Percentiles rank a stretch among this genome's conserved stretches.
Evolutionary conservation across 2,113 vertebrate species (phyloP).

Genomic region (Petaurus breviceps): DNA sequence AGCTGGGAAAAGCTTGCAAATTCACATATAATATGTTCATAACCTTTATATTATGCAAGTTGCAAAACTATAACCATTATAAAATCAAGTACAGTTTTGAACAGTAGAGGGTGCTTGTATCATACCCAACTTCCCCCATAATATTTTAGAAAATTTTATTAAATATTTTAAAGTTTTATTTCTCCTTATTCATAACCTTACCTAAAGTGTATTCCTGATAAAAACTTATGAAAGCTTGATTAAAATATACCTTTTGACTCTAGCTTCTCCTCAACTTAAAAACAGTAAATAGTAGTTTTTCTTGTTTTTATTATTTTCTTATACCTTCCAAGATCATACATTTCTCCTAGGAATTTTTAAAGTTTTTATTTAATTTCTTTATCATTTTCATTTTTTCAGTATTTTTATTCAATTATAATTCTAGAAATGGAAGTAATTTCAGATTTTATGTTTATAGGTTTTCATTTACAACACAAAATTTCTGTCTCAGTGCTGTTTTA

Average conservation of each 20-base stretch:
- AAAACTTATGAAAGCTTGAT: constrained; percentile 13
- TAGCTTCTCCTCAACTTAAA: neutral
- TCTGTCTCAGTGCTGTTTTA: neutral
- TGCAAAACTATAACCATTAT: neutral
- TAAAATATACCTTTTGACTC: neutral
- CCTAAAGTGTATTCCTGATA: constrained; percentile 16
- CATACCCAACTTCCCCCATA: constrained; percentile 27
- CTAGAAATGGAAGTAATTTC: neutral
- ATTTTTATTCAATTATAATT: neutral
- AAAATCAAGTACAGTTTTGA: constrained; percentile 10
- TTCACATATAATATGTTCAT: constrained; percentile 31
- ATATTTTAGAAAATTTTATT: constrained; percentile 40
- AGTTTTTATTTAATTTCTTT: neutral
- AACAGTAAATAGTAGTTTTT: neutral
- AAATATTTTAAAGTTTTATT: constrained; percentile 8
- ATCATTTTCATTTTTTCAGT: neutral
- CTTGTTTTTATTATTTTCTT: neutral
- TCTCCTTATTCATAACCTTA: neutral
- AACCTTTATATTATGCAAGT: constrained; percentile 40
- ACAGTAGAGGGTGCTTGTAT: constrained; percentile 14
- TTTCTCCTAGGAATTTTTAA: neutral
- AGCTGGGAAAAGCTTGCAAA: constrained; percentile 7
- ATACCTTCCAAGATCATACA: neutral
- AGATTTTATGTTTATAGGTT: neutral
- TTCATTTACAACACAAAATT: neutral